Base-by-base conservation (phyloP, 2,888 invertebrate species). In the Mamestra brassicae region DNA sequence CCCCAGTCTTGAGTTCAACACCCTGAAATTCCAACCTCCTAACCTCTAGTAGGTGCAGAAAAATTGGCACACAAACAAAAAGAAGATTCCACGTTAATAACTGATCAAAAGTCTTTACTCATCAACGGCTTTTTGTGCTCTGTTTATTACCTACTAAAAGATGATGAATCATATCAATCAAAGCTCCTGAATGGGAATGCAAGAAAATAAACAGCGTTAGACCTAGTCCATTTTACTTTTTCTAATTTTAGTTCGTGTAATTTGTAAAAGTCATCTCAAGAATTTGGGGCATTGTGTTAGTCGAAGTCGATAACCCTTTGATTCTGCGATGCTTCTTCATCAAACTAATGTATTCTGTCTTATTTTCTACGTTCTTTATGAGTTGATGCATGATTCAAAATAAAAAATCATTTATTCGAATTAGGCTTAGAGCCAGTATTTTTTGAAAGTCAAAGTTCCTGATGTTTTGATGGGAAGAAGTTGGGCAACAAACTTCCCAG, bases 111-210 rank as follows among this genome's bases (percentile, higher is more conserved):
- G 83, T 81, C 80, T 81, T 84, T 84, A 67, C 63, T 13, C 26
- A 1, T 54, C 63, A 63, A 50, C 61, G 63, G 34, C 36, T 70
- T 42, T 62, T 55, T 68, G 11, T 36, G 38, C 11, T 54, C 17
- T 67, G 66, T 84, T 64, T 84, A 65, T 17, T 2, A 60, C 26
- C 26, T 26, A 26, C 2, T 45, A 52, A 26, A 26, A 36, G 6
- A 42, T 66, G 13, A 84, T 80, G 63, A 70, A 54, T 70, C 85
- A 75, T 54, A 75, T 73, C 73, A 67, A 72, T 80, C 84, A 62
- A 67, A 47, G 50, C 69, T 58, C 36, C 36, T 45, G 5, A 74
- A 84, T 70, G 66, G 13, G 70, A 81, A 81, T 58, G 36, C 60
- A 67, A 6, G 58, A 67, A 52, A 26, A 55, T 52, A 69, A 84